Evolutionary conservation across 2,888 invertebrate species (phyloP), one percentile per base, ranked within the genome.

Genomic region (Pimpla rufipes): DNA sequence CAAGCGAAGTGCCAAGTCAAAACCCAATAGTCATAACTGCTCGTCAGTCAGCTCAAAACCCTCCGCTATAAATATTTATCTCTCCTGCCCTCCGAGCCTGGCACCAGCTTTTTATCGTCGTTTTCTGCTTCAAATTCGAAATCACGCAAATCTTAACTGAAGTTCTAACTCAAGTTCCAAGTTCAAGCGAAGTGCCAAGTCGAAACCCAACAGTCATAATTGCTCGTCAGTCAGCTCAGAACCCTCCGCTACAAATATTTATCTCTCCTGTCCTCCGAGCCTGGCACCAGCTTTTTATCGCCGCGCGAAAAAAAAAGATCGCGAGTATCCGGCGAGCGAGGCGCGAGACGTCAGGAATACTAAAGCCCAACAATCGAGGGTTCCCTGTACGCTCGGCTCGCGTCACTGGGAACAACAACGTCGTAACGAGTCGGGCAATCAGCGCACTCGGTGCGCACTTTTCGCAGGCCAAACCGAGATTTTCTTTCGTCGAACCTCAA

Each of bases 31-130:
- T 42, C 18, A 57, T 50, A 47, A 79, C 57, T 64, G 29, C 29
- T 74, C 11, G 10, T 47, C 42, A 11, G 16, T 21, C 8, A 2
- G 11, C 16, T 1, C n/a, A 18, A 18, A 29, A 37, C 37, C 10
- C 8, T 29, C 18, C 50, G 70, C n/a, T 59, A 55, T 45, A 50
- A 74, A 79, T 73, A 74, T 50, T 59, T 59, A 35, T 74, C 66
- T 50, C 35, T 16, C 23, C 21, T 8, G 29, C n/a, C 50, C 13
- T 11, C 29, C 16, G 11, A 13, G 2, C 23, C n/a, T 1, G 21
- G 10, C 18, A 45, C 7, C 29, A 29, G 10, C 13, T 74, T 74
- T 50, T 59, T 21, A 16, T 62, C 29, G 6, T n/a, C n/a, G n/a
- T n/a, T n/a, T n/a, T n/a, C n/a, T n/a, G n/a, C n/a, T n/a, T n/a